These are phyloP conservation scores for Epicampocera succincta DNA, from an alignment of 2,888 invertebrate species.

Conservation along the genomic window DNA sequence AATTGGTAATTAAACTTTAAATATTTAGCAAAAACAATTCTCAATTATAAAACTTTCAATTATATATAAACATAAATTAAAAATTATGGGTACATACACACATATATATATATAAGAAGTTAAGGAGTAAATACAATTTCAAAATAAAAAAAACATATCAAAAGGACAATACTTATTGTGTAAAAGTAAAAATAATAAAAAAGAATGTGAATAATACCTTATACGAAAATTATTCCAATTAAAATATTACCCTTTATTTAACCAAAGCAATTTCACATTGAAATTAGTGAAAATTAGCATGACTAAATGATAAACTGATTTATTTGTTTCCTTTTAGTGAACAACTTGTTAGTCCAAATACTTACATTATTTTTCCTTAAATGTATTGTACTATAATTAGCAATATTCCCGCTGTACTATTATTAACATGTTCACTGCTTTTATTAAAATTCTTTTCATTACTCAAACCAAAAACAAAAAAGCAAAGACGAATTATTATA, in stretches of 20 bases:
- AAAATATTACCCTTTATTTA: constrained; percentile 57
- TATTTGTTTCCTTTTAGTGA: no score
- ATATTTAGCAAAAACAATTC: constrained; percentile 7
- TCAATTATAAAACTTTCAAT: constrained; percentile 40
- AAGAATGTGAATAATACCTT: constrained; percentile 35
- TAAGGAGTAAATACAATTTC: constrained; percentile 14
- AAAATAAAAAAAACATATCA: constrained; percentile 78
- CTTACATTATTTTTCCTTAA: no score
- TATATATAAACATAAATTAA: constrained; percentile 75
- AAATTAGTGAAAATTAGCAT: no score
- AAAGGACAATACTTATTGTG: constrained; percentile 80
- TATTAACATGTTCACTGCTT: no score
- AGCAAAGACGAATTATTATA: background rate
- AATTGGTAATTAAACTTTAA: constrained; percentile 2
- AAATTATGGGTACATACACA: no score
- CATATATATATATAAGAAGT: constrained; percentile 5
- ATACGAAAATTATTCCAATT: constrained; percentile 55
- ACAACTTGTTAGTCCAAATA: no score
- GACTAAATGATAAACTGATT: no score
- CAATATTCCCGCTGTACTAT: no score
- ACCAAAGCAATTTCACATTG: no score
- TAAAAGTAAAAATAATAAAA: constrained; percentile 72
- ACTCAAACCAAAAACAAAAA: no score
- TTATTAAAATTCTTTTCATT: no score
- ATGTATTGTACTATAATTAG: no score